These are phyloP conservation scores for Ectemnius continuus DNA, from an alignment of 2,888 invertebrate species.

Conservation along the genomic window DNA sequence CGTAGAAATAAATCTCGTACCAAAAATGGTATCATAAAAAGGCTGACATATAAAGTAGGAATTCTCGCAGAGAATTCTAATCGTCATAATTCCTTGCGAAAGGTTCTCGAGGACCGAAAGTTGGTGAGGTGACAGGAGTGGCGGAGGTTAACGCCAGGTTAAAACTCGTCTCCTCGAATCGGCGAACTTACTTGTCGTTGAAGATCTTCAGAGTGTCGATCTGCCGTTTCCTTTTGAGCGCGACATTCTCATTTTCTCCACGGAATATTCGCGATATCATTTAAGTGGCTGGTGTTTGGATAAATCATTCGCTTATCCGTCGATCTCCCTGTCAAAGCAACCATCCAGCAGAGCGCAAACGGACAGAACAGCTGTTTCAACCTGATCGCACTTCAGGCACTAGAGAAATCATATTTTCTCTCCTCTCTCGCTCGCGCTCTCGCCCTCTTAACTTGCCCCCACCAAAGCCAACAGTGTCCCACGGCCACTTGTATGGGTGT, in stretches of 20 bases:
- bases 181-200: slow-evolving; percentile 90
- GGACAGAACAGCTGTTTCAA: slow-evolving; percentile 65
- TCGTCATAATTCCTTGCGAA: no score
- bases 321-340: slow-evolving; percentile 71
- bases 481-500: background rate
- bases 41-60: no score
- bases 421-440: background rate
- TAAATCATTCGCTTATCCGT: slow-evolving; percentile 76
- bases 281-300: slow-evolving; percentile 73
- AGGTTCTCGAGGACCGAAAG: background rate
- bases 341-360: slow-evolving; percentile 51
- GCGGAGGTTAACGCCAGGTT: slow-evolving; percentile 63
- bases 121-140: background rate
- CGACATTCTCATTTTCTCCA: slow-evolving; percentile 77
- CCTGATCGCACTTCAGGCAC: slow-evolving; percentile 36
- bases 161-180: no score
- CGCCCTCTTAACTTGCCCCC: background rate
- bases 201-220: slow-evolving; percentile 90
- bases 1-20: no score
- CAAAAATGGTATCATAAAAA: no score
- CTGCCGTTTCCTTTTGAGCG: slow-evolving; percentile 83
- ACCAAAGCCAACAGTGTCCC: background rate
- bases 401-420: slow-evolving; percentile 8
- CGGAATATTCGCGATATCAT: slow-evolving; percentile 78
- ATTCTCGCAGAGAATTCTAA: no score